Evolutionary conservation across 1,140 invertebrate genomes (phyloP).

Genomic region (Tribolium madens): DNA sequence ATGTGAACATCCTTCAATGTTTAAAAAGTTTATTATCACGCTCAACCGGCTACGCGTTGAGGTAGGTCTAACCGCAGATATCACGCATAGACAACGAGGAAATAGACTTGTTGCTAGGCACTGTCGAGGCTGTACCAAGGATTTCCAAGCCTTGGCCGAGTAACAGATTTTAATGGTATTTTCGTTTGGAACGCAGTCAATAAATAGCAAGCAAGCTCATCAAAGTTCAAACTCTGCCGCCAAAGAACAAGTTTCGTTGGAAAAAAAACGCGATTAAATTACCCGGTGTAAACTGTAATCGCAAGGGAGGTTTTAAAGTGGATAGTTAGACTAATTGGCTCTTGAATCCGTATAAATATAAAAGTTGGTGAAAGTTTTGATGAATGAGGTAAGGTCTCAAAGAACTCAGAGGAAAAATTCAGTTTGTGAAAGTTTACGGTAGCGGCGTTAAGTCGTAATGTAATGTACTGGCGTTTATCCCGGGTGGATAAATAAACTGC

Average conservation of each 20-base stretch:
- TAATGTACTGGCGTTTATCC: too few species aligned
- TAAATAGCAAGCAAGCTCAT: not conserved
- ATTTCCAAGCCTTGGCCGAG: not conserved
- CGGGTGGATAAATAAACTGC: too few species aligned
- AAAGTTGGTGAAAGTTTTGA: slow-evolving; percentile 17
- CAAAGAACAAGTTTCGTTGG: not conserved
- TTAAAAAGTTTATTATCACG: slow-evolving; percentile 42
- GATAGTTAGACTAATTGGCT: slow-evolving; percentile 27
- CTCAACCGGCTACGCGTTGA: slow-evolving; percentile 23
- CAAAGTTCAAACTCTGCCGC: not conserved
- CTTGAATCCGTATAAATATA: slow-evolving; percentile 17
- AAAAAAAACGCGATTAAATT: slow-evolving; percentile 6
- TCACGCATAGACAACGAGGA: slow-evolving; percentile 8
- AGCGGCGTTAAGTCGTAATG: not conserved
- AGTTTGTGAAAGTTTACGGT: slow-evolving; percentile 11
- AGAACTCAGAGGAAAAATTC: slow-evolving; percentile 11
- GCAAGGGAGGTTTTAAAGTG: not conserved
- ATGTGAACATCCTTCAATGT: slow-evolving; percentile 44
- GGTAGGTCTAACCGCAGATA: slow-evolving; percentile 20
- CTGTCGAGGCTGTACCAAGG: not conserved
- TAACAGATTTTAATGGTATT: not conserved
- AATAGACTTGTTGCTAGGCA: not conserved
- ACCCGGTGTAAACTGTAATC: not conserved
- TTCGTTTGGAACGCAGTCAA: not conserved
- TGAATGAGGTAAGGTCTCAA: slow-evolving; percentile 10